Conservation (phyloP, 2,888 invertebrate species). For the Tillus elongatus region DNA sequence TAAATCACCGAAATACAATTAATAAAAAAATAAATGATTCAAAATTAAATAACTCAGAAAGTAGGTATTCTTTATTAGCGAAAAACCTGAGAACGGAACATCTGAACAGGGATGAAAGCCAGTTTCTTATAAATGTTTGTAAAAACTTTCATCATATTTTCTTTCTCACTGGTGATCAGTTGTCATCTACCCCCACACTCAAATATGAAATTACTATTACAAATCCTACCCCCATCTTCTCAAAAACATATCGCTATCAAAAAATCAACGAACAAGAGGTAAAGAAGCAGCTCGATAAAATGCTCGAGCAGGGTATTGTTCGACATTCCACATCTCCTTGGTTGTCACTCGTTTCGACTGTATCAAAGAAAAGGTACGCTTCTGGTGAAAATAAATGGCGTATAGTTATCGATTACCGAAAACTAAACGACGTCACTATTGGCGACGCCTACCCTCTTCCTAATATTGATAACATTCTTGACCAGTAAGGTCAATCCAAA, state of each 20-base stretch:
- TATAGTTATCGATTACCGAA: conserved; percentile 32
- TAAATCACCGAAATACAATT: background rate
- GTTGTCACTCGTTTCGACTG: conserved; percentile 22
- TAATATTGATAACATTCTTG: conserved; percentile 27
- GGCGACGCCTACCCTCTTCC: conserved; percentile 29
- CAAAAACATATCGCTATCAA: conserved; percentile 34
- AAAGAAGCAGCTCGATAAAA: conserved; percentile 27
- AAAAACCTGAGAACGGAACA: conserved; percentile 6
- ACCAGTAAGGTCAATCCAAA: conserved; percentile 21
- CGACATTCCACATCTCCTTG: conserved; percentile 21
- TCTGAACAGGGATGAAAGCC: conserved; percentile 10
- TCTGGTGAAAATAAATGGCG: conserved; percentile 24
- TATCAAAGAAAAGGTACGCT: conserved; percentile 24
- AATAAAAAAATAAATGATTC: background rate
- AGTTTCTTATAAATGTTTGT: conserved; percentile 11
- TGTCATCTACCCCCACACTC: conserved; percentile 20
- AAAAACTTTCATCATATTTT: conserved; percentile 15
- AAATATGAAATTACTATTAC: conserved; percentile 32
- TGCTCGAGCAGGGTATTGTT: conserved; percentile 29
- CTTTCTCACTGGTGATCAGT: conserved; percentile 16
- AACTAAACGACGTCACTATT: conserved; percentile 30
- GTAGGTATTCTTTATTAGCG: background rate
- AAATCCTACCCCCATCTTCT: conserved; percentile 25
- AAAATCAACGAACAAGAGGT: conserved; percentile 31
- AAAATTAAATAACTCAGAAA: too few relatives aligned